Evolutionary conservation across 2,888 invertebrate species (phyloP), one percentile per base, ranked within the genome.

Genomic region (Odontocolon sp.): DNA sequence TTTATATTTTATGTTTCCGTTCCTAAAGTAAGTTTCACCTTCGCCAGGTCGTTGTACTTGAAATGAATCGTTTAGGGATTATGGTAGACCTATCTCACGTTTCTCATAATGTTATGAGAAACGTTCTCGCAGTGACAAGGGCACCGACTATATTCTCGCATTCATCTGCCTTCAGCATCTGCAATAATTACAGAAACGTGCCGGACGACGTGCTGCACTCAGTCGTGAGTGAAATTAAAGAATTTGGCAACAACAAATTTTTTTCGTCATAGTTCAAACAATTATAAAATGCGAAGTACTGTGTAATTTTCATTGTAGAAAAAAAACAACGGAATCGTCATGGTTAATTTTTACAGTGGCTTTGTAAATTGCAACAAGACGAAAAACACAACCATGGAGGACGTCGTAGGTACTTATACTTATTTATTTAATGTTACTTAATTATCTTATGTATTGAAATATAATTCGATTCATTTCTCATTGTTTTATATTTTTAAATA

Each of bases 321-420:
- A 91, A 89, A 91, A 78, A 95, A 95, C 81, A 92, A 93, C 23
- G 95, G 95, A 2, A 91, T 95, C 26, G 94, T 95, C 1, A 95
- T 95, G 95, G 94, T 95, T 6, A 95, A 94, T 86, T 95, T 95
- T 88, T 95, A 93, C 87, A 92, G 92, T 0, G 91, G 90, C 59
- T 95, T 94, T 86, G 92, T 95, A n/a, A 91, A 90, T 77, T 86
- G 87, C 70, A 83, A 84, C 74, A 69, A 83, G 36, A 84, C 84
- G 36, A 80, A 77, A 71, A 92, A 92, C 69, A 94, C 94, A 0
- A 94, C 93, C 0, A 91, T 95, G n/a, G 91, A 92, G 0, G 93
- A 94, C 82, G 94, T 95, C 4, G 93, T 94, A 78, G 94, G 95
- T 95, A 90, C 90, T 91, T 88, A 26, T 23, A n/a, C n/a, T n/a